Percentiles rank a stretch among this genome's conserved stretches.
Evolutionary conservation across 2,113 vertebrate genomes (phyloP).

Genomic region (Fregata magnificens): DNA sequence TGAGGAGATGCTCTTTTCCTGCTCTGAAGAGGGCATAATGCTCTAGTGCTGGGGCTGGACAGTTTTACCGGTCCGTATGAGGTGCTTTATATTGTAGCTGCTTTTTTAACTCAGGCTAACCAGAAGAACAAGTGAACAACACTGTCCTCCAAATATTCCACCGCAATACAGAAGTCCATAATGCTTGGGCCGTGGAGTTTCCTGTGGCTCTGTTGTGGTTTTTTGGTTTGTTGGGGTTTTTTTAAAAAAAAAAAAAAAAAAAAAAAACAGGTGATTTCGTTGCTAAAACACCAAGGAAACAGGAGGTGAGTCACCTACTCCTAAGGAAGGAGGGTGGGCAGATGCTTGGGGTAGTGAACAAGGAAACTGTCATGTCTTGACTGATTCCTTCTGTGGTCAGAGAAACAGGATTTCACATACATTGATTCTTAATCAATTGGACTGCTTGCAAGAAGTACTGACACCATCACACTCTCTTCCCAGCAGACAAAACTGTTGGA

Average conservation of each 20-base stretch:
- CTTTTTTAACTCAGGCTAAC: background rate
- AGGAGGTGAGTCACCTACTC: background rate
- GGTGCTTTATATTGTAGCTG: background rate
- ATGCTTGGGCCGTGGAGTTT: background rate
- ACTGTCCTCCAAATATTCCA: background rate
- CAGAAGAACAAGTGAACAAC: background rate
- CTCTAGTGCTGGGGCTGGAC: background rate
- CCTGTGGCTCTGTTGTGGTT: background rate
- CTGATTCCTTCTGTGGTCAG: background rate
- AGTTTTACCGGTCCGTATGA: background rate
- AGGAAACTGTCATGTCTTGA: background rate
- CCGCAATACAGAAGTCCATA: background rate
- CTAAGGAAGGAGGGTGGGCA: background rate
- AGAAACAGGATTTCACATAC: background rate
- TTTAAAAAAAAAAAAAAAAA: too few relatives aligned
- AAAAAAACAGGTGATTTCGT: background rate
- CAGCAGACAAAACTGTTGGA: constrained; percentile 20
- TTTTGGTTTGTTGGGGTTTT: too few relatives aligned
- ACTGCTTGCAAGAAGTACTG: background rate
- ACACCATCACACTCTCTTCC: background rate
- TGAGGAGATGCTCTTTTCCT: background rate
- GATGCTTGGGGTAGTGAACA: background rate
- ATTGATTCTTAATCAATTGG: background rate
- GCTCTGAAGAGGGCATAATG: background rate
- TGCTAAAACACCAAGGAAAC: background rate